phyloP scores from a whole-genome alignment of 2,797 vertebrate species.

The Poecilia wingei region DNA sequence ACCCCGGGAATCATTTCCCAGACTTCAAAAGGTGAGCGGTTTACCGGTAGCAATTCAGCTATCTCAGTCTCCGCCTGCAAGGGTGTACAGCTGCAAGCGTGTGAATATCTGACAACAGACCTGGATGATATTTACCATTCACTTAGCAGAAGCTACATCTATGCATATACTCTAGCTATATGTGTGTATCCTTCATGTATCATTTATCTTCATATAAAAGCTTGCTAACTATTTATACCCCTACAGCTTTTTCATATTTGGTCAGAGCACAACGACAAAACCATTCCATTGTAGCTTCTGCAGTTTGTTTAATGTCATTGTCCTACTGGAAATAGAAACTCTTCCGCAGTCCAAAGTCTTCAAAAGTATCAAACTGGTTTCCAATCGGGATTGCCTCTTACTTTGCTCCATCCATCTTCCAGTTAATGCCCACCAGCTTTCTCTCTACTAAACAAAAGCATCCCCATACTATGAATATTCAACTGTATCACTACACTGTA shows the following conservation, averaged over 20 bases:
- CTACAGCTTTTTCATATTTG: background rate
- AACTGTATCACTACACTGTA: background rate
- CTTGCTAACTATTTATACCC: background rate
- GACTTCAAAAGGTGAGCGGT: conserved; percentile 18
- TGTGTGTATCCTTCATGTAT: conserved; percentile 24
- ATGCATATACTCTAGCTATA: conserved; percentile 25
- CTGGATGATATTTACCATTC: conserved; percentile 26
- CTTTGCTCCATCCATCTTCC: background rate
- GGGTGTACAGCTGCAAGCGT: conserved; percentile 12
- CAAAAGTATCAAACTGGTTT: background rate
- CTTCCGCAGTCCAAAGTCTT: background rate
- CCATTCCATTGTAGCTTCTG: background rate
- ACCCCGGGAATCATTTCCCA: conserved; percentile 47
- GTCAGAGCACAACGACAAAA: background rate
- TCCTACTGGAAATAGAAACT: background rate
- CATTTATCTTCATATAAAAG: background rate
- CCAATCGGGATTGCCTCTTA: background rate
- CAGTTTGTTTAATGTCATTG: background rate
- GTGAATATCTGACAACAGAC: conserved; percentile 27
- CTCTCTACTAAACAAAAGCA: background rate
- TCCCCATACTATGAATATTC: background rate
- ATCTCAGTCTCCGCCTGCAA: conserved; percentile 26
- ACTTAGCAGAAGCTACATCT: conserved; percentile 7
- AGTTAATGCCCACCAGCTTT: background rate
- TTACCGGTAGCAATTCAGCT: conserved; percentile 30